Evolutionary conservation across 1,140 invertebrate genomes (phyloP).

Genomic region (Neelides sp.): DNA sequence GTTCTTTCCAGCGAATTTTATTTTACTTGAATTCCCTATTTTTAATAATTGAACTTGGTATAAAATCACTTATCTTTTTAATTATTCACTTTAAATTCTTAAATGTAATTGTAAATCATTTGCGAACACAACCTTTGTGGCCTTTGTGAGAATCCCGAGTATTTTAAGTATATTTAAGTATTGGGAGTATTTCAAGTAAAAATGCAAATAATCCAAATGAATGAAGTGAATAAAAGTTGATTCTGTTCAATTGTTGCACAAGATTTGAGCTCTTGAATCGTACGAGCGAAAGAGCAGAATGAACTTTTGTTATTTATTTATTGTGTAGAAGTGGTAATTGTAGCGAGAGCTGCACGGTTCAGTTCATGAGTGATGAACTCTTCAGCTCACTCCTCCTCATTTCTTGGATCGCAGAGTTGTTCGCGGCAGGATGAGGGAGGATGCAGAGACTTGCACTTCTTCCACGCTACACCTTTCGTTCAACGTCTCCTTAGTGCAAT

Average conservation of each 20-base stretch:
- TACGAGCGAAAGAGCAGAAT: not conserved
- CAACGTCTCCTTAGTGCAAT: too few species aligned
- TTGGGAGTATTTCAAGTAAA: not conserved
- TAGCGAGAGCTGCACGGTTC: slow-evolving; percentile 11
- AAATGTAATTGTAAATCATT: too few species aligned
- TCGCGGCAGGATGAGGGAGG: too few species aligned
- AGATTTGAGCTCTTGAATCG: not conserved
- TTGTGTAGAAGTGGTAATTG: not conserved
- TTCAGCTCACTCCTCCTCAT: not conserved
- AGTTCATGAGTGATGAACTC: slow-evolving; percentile 21
- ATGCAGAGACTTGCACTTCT: too few species aligned
- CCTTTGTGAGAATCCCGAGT: not conserved
- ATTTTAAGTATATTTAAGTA: not conserved
- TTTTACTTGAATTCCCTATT: not conserved
- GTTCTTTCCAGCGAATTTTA: not conserved
- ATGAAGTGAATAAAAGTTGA: not conserved
- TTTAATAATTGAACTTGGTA: too few species aligned
- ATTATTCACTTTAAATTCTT: too few species aligned
- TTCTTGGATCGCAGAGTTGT: too few species aligned
- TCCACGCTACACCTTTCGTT: too few species aligned
- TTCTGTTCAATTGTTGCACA: not conserved
- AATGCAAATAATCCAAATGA: not conserved
- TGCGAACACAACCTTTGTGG: too few species aligned
- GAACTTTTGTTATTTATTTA: too few species aligned
- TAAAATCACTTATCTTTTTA: too few species aligned